Base-by-base conservation (phyloP, 1,140 invertebrate species). In the Chionoecetes opilio region DNA sequence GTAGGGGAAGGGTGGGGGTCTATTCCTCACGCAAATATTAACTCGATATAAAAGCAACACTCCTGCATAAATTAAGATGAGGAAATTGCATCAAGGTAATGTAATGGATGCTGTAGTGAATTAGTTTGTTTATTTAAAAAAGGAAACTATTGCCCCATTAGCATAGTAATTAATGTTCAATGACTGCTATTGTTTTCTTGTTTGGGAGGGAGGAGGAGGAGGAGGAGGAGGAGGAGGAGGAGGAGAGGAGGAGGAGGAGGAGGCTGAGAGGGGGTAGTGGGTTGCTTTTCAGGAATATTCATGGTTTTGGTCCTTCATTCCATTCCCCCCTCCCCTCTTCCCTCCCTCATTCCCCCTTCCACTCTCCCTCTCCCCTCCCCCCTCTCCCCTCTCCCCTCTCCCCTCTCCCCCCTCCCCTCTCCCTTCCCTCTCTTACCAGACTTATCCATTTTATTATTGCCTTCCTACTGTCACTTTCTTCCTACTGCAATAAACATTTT, bases 101-200 rank as follows among this genome's bases (percentile, higher is more conserved):
- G 37, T 75, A 82, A 93, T 85, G 82, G 63, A 41, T 26, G 38
- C 41, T 26, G 82, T 93, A 84, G 37, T 93, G 92, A 93, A 93
- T 93, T 93, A 46, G 37, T 93, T 86, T 93, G 92, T 93, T 93
- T 93, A 93, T 93, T 93, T 93, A 85, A 93, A 34, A n/a, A 86
- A 75, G 63, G 82, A 34, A 93, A 63, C 31, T 93, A 93, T 93
- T 86, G 92, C 82, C 41, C 85, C 92, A 93, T 93, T 93, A 93
- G 14, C 92, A 93, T 93, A 86, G 82, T 93, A 93, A 93, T 93
- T 82, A 93, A 93, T 93, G 92, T 93, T 86, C 92, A 93, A 93
- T 93, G 89, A 53, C 21, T 75, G 63, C 26, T 75, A 75, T 75
- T 75, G 63, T 75, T 75, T 75, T 17, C 9, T 9, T 53, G 11